A percentile compares a stretch with the other conserved stretches of the same genome.
Conservation (phyloP, 2,797 vertebrate species). For the Fistularia tabacaria region DNA sequence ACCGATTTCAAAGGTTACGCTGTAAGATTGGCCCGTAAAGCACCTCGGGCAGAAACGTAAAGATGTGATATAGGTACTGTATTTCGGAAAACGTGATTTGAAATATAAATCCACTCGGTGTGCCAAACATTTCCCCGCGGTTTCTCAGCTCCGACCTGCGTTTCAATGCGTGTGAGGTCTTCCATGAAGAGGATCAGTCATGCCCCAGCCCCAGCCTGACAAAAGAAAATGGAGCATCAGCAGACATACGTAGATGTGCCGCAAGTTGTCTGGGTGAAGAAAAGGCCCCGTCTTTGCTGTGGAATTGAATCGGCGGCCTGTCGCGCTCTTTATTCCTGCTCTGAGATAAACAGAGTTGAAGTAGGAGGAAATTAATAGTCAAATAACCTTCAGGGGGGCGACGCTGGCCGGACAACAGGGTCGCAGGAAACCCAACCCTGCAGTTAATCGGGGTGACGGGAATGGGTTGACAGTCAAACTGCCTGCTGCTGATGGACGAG, state of each 20-base stretch:
- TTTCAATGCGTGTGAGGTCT: constrained; percentile 11
- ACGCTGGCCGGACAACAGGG: constrained; percentile 9
- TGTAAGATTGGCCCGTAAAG: constrained; percentile 7
- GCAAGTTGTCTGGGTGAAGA: constrained; percentile 37
- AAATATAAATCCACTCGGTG: constrained; percentile 26
- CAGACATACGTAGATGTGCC: constrained; percentile 33
- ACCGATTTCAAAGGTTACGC: constrained; percentile 19
- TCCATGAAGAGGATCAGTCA: constrained; percentile 58
- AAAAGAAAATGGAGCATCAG: constrained; percentile 46
- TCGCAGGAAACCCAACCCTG: constrained; percentile 36
- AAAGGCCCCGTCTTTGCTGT: constrained; percentile 31
- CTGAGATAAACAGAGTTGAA: constrained; percentile 24
- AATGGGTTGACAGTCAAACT: constrained; percentile 38
- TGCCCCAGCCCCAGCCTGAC: no score
- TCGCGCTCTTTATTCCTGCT: constrained; percentile 28
- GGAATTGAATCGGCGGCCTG: constrained; percentile 14
- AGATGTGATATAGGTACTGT: constrained; percentile 2
- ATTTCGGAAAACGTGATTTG: constrained; percentile 12
- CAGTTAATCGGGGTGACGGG: constrained; percentile 27
- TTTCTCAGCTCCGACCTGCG: no score
- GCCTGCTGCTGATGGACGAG: constrained; percentile 31
- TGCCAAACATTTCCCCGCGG: no score
- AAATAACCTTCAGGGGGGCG: constrained; percentile 40
- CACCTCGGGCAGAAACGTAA: constrained; percentile 9
- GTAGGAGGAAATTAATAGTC: constrained; percentile 31